A percentile compares a stretch with the other conserved stretches of the same genome.
Conservation (phyloP, 2,113 vertebrate genomes). For the Pithys albifrons region DNA sequence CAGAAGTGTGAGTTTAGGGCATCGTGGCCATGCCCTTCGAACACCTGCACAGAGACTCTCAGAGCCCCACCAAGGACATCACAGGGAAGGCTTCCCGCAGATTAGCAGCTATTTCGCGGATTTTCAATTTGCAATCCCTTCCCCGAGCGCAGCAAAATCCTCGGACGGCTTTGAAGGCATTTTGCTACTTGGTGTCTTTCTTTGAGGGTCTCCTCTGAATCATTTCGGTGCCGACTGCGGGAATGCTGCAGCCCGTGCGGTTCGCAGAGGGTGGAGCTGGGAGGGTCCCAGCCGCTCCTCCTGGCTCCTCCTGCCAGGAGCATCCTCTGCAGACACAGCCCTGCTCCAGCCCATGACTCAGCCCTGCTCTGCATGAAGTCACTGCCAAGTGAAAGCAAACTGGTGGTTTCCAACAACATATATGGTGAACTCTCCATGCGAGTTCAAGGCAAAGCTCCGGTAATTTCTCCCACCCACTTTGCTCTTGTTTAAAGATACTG, state of each 20-base stretch:
- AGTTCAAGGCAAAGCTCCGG: conserved; percentile 15
- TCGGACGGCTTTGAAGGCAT: neutral
- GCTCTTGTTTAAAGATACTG: neutral
- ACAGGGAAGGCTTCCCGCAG: neutral
- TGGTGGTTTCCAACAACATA: conserved; percentile 23
- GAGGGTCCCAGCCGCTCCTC: neutral
- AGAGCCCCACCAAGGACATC: neutral
- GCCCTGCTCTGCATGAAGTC: conserved; percentile 61
- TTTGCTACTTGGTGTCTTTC: neutral
- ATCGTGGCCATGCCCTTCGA: neutral
- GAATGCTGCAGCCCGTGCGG: neutral
- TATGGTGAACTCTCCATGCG: neutral
- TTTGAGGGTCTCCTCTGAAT: neutral
- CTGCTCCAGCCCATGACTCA: conserved; percentile 59
- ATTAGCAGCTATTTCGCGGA: neutral
- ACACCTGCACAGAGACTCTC: neutral
- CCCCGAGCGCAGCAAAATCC: neutral
- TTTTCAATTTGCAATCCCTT: neutral
- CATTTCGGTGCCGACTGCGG: neutral
- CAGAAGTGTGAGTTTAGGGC: neutral
- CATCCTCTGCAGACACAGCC: neutral
- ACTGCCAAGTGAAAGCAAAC: conserved; percentile 49
- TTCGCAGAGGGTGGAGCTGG: neutral
- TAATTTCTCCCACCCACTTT: neutral
- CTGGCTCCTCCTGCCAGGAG: too few relatives aligned